These are phyloP conservation scores for Megalonaias nervosa DNA, from an alignment of 1,140 invertebrate species.

Conservation along the genomic window DNA sequence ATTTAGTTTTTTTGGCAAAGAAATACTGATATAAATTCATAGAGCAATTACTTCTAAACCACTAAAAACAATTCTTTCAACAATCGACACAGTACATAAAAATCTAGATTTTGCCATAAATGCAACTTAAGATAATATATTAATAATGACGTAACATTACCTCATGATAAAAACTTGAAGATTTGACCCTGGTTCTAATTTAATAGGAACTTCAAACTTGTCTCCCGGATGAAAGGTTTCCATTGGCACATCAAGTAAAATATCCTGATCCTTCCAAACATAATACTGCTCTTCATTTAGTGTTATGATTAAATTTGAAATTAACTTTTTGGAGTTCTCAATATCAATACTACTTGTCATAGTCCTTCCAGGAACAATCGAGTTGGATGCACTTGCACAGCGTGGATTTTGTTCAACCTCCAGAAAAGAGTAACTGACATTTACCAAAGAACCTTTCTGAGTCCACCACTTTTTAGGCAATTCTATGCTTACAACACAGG, in stretches of 20 bases:
- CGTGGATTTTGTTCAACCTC: conserved; percentile 18
- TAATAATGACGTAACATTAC: background rate
- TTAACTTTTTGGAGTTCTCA: conserved; percentile 21
- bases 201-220: conserved; percentile 33
- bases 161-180: conserved; percentile 34
- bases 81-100: too few relatives aligned
- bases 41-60: too few relatives aligned
- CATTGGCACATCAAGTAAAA: conserved; percentile 29
- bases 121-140: too few relatives aligned
- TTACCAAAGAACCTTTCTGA: conserved; percentile 23
- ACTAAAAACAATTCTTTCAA: too few relatives aligned
- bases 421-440: conserved; percentile 32
- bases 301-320: conserved; percentile 23
- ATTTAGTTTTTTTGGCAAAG: too few relatives aligned
- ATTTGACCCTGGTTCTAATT: conserved; percentile 28
- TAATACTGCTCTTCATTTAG: conserved; percentile 31
- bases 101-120: too few relatives aligned
- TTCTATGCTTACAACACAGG: conserved; percentile 31
- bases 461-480: conserved; percentile 36
- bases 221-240: conserved; percentile 32
- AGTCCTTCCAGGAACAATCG: conserved; percentile 22
- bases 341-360: conserved; percentile 21
- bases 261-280: conserved; percentile 38
- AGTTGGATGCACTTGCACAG: conserved; percentile 33
- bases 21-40: too few relatives aligned